Evolutionary conservation across 2,797 vertebrate species (phyloP).

Genomic region (Notolepis coatsorum): DNA sequence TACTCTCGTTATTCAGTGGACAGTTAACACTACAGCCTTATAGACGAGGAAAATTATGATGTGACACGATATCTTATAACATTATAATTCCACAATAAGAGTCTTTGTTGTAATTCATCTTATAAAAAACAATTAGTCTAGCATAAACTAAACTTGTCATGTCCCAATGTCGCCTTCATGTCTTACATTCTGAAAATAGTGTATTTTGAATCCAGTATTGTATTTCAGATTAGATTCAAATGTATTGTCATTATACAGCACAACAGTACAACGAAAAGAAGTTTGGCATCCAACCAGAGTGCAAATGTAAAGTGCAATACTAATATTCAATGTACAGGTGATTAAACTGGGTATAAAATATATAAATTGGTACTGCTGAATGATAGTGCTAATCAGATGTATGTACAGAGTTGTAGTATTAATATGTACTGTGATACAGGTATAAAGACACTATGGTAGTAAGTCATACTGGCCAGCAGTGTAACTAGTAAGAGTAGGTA

Average conservation of each 20-base stretch:
- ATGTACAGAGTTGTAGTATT: too few species aligned
- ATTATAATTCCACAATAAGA: neutral
- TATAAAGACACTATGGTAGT: too few species aligned
- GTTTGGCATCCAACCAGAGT: too few species aligned
- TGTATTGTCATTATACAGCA: conserved; percentile 15
- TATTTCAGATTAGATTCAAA: conserved; percentile 8
- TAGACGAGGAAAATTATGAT: neutral
- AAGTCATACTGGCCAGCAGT: too few species aligned
- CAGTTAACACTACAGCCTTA: neutral
- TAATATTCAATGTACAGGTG: too few species aligned
- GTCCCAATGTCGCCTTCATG: neutral
- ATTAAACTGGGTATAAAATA: too few species aligned
- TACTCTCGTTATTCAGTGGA: neutral
- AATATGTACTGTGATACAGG: too few species aligned
- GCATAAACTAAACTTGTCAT: neutral
- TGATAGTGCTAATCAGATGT: too few species aligned
- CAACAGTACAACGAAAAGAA: too few species aligned
- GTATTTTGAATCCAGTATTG: neutral
- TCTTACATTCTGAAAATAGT: neutral
- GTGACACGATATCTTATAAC: neutral
- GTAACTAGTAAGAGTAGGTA: too few species aligned
- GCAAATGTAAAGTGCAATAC: too few species aligned
- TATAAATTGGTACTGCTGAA: too few species aligned
- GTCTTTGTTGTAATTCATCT: neutral
- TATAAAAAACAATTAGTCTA: neutral